phyloP scores from a whole-genome alignment of 2,888 invertebrate genomes.

The Amphimallon solstitiale region DNA sequence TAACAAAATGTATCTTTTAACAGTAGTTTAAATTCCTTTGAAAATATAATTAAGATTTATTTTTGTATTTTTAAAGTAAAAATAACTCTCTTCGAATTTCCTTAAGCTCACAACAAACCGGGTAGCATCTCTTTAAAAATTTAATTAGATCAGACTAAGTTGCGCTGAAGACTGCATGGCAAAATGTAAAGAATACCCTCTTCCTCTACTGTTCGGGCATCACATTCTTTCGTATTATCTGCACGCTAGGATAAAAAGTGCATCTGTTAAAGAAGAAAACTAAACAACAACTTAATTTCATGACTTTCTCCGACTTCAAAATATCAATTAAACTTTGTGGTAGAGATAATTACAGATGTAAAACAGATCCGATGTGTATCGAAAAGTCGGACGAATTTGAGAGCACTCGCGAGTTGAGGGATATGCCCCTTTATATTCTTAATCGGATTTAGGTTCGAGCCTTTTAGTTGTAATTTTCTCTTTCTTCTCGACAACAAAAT shows the following conservation, averaged over 20 bases:
- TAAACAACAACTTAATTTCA: conserved; percentile 25
- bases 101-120: background rate
- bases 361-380: conserved; percentile 17
- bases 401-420: background rate
- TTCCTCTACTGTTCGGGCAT: background rate
- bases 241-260: conserved; percentile 6
- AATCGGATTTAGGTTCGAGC: background rate
- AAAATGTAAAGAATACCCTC: background rate
- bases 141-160: conserved; percentile 7
- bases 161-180: background rate
- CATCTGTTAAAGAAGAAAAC: conserved; percentile 10
- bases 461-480: too few species aligned
- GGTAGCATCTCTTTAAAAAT: conserved; percentile 15
- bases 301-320: background rate
- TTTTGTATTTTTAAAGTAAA: background rate
- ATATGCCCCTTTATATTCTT: background rate
- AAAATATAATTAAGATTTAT: too few species aligned
- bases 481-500: too few species aligned
- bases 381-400: conserved; percentile 2
- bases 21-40: too few species aligned
- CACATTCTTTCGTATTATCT: background rate
- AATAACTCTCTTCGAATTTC: background rate
- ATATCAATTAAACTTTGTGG: conserved; percentile 33
- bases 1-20: too few species aligned
- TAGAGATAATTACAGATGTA: conserved; percentile 28